A percentile compares a stretch with the other conserved stretches of the same genome.
Conservation (phyloP, 2,113 vertebrate genomes). For the Macheiramphus alcinus region DNA sequence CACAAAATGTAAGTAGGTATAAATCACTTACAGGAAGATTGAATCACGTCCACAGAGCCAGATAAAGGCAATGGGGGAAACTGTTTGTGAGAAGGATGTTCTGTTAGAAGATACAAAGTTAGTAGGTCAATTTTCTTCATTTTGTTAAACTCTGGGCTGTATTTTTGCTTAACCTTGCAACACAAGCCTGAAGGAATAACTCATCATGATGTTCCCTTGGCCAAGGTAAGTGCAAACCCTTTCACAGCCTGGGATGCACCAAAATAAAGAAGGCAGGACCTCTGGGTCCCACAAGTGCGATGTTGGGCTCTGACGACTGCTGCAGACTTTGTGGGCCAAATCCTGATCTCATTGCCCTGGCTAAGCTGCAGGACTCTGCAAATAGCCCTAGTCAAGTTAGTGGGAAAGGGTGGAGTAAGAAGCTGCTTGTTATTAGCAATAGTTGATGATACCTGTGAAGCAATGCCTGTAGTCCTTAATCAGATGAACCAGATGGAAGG, state of each 20-base stretch:
- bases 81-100: background rate
- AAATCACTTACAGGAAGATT: background rate
- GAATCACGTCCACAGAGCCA: background rate
- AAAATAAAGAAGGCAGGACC: background rate
- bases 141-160: background rate
- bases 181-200: background rate
- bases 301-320: background rate
- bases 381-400: background rate
- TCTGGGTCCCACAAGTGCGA: background rate
- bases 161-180: background rate
- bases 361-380: background rate
- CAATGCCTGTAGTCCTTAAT: background rate
- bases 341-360: background rate
- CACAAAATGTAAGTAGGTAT: background rate
- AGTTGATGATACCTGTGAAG: background rate
- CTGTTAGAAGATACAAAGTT: background rate
- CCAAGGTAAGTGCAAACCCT: background rate
- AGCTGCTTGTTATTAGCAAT: background rate
- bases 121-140: background rate
- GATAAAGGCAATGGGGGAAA: background rate
- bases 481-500: background rate
- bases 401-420: background rate
- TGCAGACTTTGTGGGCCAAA: background rate
- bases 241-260: background rate
- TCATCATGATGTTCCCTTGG: background rate